Percentiles rank a stretch among this genome's conserved stretches.
Evolutionary conservation across 1,140 invertebrate genomes (phyloP).

Genomic region (Wiebesia pumilae): DNA sequence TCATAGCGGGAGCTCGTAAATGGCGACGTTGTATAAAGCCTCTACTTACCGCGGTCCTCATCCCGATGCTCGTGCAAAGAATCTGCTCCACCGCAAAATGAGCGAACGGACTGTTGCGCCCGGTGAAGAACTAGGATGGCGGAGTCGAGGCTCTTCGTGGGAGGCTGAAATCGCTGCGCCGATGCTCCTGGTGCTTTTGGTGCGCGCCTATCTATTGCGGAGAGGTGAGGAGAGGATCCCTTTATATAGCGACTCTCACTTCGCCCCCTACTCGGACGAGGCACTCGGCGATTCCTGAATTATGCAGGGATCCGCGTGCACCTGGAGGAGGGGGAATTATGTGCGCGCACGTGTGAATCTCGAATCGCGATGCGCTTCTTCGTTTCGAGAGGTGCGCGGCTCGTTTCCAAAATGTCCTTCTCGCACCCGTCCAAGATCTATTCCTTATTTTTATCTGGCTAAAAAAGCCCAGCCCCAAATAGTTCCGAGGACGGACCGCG

Average conservation of each 20-base stretch:
- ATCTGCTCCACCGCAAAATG: neutral
- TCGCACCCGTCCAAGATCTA: no score
- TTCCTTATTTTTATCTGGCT: no score
- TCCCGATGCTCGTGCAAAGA: neutral
- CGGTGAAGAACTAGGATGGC: neutral
- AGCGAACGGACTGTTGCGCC: neutral
- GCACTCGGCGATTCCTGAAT: constrained; percentile 62
- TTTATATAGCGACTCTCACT: constrained; percentile 76
- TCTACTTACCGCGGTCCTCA: constrained; percentile 48
- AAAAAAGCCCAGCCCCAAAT: neutral
- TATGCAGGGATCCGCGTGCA: constrained; percentile 57
- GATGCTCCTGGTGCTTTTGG: constrained; percentile 27
- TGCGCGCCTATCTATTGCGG: constrained; percentile 66
- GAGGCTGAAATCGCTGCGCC: neutral
- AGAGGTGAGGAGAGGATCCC: constrained; percentile 71
- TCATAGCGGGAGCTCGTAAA: no score
- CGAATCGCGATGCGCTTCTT: neutral
- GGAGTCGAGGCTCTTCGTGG: neutral
- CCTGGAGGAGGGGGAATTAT: neutral
- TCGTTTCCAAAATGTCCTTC: neutral
- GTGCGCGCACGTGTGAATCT: constrained; percentile 14
- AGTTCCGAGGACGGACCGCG: neutral
- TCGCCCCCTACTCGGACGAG: constrained; percentile 56
- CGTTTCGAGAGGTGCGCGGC: neutral
- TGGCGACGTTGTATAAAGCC: no score